Evolutionary conservation across 2,113 vertebrate species (phyloP).

Genomic region (Sialia sialis): DNA sequence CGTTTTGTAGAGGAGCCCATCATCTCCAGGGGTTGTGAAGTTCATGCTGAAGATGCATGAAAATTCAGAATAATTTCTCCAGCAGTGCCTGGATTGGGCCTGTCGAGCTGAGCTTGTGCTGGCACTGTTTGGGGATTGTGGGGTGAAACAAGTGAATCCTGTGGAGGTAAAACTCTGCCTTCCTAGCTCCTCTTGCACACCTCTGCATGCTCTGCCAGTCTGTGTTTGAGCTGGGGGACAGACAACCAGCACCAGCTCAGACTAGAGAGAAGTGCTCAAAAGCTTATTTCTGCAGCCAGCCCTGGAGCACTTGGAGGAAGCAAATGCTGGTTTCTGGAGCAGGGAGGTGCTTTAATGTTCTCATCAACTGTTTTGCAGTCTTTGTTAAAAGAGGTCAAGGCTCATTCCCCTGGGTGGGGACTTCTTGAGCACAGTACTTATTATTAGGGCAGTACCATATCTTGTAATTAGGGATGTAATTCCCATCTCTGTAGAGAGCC

Average conservation of each 20-base stretch:
- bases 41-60: background rate
- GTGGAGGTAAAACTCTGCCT: background rate
- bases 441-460: constrained; percentile 30
- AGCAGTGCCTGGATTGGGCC: background rate
- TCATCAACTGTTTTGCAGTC: constrained; percentile 44
- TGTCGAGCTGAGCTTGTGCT: background rate
- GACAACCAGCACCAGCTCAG: background rate
- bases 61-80: background rate
- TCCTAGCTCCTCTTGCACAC: background rate
- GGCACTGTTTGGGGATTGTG: background rate
- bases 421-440: constrained; percentile 25
- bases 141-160: background rate
- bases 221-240: background rate
- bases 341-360: constrained; percentile 27
- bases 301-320: background rate
- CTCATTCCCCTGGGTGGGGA: constrained; percentile 26
- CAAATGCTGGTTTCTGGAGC: background rate
- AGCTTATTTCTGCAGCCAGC: background rate
- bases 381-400: constrained; percentile 45
- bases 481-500: constrained; percentile 35
- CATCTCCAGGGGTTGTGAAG: background rate
- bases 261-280: background rate
- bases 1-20: background rate
- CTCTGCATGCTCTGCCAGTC: background rate
- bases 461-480: constrained; percentile 57